Base-by-base conservation (phyloP, 2,113 vertebrate species). In the Sisor rabdophorus region DNA sequence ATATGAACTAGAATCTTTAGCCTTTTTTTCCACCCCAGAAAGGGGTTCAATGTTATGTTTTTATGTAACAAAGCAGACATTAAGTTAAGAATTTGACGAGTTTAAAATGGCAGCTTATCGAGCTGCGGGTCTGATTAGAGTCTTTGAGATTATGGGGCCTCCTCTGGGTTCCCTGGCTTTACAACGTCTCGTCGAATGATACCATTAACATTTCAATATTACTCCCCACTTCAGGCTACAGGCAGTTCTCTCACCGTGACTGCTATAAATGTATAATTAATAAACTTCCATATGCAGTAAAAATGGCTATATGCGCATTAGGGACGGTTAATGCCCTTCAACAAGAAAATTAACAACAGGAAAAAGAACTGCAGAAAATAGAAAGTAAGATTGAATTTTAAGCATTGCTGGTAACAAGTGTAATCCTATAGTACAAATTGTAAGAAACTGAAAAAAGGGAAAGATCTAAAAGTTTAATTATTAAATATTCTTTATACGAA, bases 201-300 rank as follows among this genome's bases (percentile, higher is more conserved):
- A 77, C 58, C 77, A 81, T 87, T 84, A 80, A 81, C 83, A 82
- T 87, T 83, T 83, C 67, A 80, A 73, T 79, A 80, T 44, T 40
- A 55, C 69, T 68, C 70, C 64, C 10, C 79, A 82, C 48, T 73
- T 74, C 79, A 72, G 73, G 74, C 77, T 67, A 71, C 47, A 65
- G 74, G 32, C 73, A 68, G 44, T 47, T 67, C 77, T 69, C 75
- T 70, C 71, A 68, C 36, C 30, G 58, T 63, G 68, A 50, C 67
- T 26, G 48, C 60, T 56, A 54, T 79, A 81, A 79, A 85, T 83
- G 73, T 77, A 82, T 80, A 84, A 84, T 85, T 83, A 82, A 83
- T 80, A 65, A n/a, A 77, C 73, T 79, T 80, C 60, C 75, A 82
- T 73, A 82, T 78, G 79, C 79, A 82, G 83, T 82, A 83, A 79